These are phyloP conservation scores for Aethina tumida DNA, from an alignment of 1,140 invertebrate genomes.

Conservation along the genomic window DNA sequence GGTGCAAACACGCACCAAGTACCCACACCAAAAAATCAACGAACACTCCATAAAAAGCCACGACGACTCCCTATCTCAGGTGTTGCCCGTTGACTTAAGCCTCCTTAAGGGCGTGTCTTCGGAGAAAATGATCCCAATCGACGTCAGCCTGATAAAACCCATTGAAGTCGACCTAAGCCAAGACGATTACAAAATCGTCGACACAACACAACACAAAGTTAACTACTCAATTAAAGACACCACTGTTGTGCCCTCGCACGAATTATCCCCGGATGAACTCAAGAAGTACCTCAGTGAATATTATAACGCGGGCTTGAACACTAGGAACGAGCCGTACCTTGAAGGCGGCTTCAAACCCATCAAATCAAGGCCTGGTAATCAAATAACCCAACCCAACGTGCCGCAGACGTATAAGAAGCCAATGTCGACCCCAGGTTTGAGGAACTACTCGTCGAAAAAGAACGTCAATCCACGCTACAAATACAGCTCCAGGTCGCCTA, in stretches of 20 bases:
- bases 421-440: constrained; percentile 23
- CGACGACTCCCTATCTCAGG: constrained; percentile 10
- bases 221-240: constrained; percentile 10
- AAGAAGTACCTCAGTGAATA: constrained; percentile 20
- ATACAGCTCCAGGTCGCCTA: too few species aligned
- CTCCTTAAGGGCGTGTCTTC: constrained; percentile 13
- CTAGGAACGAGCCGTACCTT: constrained; percentile 9
- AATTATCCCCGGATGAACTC: constrained; percentile 19
- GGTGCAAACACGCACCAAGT: constrained; percentile 6
- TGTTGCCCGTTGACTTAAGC: constrained; percentile 22
- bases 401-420: constrained; percentile 23
- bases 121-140: constrained; percentile 23
- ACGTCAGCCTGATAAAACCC: constrained; percentile 22
- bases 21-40: not conserved
- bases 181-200: constrained; percentile 2
- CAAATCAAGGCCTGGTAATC: constrained; percentile 8
- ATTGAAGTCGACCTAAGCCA: constrained; percentile 22
- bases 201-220: not conserved
- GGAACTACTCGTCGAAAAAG: constrained; percentile 18
- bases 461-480: too few species aligned
- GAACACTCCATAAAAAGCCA: constrained; percentile 4
- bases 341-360: constrained; percentile 24
- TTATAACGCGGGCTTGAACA: constrained; percentile 10
- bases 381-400: constrained; percentile 9
- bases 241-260: constrained; percentile 13